Percentiles rank a stretch among this genome's conserved stretches.
phyloP scores from a whole-genome alignment of 2,113 vertebrate species.

The Alethe diademata region DNA sequence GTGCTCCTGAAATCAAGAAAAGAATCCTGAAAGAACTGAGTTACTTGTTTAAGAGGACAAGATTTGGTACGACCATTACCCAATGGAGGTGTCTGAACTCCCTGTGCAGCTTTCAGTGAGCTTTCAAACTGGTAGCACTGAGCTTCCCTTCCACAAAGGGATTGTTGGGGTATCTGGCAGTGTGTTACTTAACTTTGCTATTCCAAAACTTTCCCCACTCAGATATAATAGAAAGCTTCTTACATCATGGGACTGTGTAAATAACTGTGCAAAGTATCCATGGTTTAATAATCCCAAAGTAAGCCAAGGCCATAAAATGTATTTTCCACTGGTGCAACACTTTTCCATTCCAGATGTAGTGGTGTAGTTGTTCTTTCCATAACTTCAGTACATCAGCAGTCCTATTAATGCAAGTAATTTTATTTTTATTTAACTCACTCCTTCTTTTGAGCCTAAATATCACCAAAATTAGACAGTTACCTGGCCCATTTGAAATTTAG shows the following conservation, averaged over 20 bases:
- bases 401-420: neutral
- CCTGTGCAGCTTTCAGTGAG: neutral
- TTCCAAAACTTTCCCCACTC: neutral
- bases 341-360: neutral
- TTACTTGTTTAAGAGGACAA: neutral
- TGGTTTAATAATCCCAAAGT: neutral
- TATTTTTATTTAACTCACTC: neutral
- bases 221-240: neutral
- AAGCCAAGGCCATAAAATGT: neutral
- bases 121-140: neutral
- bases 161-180: neutral
- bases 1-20: neutral
- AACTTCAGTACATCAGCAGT: neutral
- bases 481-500: neutral
- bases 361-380: neutral
- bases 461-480: neutral
- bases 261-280: neutral
- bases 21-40: neutral
- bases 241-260: neutral
- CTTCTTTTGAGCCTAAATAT: neutral
- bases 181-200: neutral
- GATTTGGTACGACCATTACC: fast-evolving
- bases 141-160: neutral
- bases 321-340: neutral
- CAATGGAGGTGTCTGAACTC: neutral